These are phyloP conservation scores for Patiria miniata DNA, from an alignment of 35 echinoderm and acorn worm genomes.

Conservation along the genomic window DNA sequence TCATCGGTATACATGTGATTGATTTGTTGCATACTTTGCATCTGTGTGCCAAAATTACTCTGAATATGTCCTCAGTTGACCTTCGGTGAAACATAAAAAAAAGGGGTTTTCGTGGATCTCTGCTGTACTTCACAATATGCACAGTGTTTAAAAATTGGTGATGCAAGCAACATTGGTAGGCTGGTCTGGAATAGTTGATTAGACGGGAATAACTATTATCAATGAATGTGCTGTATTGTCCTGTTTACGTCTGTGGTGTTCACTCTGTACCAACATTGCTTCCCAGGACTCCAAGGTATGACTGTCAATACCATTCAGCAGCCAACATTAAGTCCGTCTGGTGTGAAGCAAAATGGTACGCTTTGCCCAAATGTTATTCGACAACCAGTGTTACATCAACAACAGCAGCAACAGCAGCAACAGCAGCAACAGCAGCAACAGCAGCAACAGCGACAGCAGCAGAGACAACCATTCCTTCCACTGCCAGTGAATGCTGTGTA, in stretches of 20 bases:
- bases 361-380: neutral
- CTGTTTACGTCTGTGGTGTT: neutral
- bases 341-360: neutral
- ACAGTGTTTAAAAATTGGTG: too few species aligned
- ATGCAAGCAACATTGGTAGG: too few species aligned
- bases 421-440: neutral
- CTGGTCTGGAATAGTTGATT: too few species aligned
- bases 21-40: too few species aligned
- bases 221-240: too few species aligned
- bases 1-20: too few species aligned
- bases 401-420: neutral
- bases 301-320: neutral
- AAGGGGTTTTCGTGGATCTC: too few species aligned
- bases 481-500: conserved; percentile 14
- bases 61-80: too few species aligned
- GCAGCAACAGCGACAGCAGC: neutral
- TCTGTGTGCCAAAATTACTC: too few species aligned
- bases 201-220: too few species aligned
- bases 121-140: too few species aligned
- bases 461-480: neutral
- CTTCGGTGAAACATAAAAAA: too few species aligned
- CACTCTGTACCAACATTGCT: neutral
- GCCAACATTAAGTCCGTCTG: neutral
- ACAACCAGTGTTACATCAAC: neutral
- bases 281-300: neutral